These are phyloP conservation scores for Aphrophora alni DNA, from an alignment of 2,888 invertebrate species.

Conservation along the genomic window DNA sequence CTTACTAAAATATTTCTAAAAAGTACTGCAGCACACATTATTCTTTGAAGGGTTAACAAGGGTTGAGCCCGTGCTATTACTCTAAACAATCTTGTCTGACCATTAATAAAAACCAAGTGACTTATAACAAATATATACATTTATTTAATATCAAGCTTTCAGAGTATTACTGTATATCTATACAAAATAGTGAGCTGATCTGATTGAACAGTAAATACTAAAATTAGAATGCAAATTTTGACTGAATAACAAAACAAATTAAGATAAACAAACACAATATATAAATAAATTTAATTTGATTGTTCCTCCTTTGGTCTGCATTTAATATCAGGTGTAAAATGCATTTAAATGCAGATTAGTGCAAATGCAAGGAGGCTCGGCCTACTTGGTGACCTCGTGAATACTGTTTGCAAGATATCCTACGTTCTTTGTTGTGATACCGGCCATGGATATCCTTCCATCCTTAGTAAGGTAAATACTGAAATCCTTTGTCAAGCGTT, in stretches of 20 bases:
- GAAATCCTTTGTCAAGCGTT: slow-evolving; percentile 84
- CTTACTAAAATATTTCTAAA: too few species aligned
- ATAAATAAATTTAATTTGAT: not conserved
- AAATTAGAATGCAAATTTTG: not conserved
- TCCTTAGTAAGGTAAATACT: slow-evolving; percentile 96
- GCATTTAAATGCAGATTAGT: not conserved
- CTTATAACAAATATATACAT: not conserved
- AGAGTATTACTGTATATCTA: not conserved
- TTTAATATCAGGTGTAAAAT: not conserved
- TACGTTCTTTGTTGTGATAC: slow-evolving; percentile 93
- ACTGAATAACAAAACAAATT: not conserved
- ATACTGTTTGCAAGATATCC: slow-evolving; percentile 93
- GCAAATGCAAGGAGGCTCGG: not conserved
- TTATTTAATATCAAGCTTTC: not conserved
- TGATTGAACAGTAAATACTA: not conserved
- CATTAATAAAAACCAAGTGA: not conserved
- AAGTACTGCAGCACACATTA: too few species aligned
- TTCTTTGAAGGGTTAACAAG: too few species aligned
- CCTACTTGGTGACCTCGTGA: slow-evolving; percentile 85
- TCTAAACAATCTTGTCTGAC: too few species aligned
- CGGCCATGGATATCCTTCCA: slow-evolving; percentile 98
- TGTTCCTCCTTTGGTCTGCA: not conserved
- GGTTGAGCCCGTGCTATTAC: too few species aligned
- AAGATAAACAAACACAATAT: not conserved
- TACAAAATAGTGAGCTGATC: too few species aligned